Evolutionary conservation across 2,113 vertebrate species (phyloP), one percentile per base, ranked within the genome.

Genomic region (Ranitomeya variabilis): DNA sequence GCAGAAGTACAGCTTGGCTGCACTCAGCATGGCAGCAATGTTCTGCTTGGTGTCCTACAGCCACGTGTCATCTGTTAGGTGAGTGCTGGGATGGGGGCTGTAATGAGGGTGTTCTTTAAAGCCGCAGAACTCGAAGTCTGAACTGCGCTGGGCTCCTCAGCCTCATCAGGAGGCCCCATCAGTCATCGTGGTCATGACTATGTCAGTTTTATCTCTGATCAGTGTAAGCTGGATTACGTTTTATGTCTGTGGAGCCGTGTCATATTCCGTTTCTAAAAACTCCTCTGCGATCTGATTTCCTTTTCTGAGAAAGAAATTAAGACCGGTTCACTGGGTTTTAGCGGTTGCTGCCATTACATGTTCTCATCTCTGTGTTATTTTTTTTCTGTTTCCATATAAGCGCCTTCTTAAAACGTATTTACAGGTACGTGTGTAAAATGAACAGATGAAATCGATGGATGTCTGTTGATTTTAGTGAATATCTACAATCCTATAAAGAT

Each of bases 181-280:
- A 19, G 45, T 52, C 73, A 21, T 11, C 12, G 4, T 51, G 73
- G 37, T 21, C 7, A 37, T 45, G 73, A 6, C 73, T 76, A 8
- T 76, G 18, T 76, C 45, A 76, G 37, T 52, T 76, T 76, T 76
- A 76, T 76, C 73, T 76, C 37, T 52, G 73, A 76, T 76, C 73
- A 26, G 62, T 66, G 21, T 66, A 66, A 66, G 73, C 45, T 52
- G 45, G 73, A 52, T 52, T 76, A 76, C 37, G 10, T 21, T 51
- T 76, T 76, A 52, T 76, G 73, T 76, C 73, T 52, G 71, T 51
- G 21, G 73, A 51, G 37, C 73, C 51, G 73, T 19, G 73, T 76
- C 73, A 52, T 52, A 76, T 76, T 76, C 73, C 21, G 37, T 76
- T 76, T 52, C 73, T 76, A 52, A 76, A 76, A 76, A 76, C 73